Conservation (phyloP, 2,888 invertebrate genomes). For the Spisula subtruncata region DNA sequence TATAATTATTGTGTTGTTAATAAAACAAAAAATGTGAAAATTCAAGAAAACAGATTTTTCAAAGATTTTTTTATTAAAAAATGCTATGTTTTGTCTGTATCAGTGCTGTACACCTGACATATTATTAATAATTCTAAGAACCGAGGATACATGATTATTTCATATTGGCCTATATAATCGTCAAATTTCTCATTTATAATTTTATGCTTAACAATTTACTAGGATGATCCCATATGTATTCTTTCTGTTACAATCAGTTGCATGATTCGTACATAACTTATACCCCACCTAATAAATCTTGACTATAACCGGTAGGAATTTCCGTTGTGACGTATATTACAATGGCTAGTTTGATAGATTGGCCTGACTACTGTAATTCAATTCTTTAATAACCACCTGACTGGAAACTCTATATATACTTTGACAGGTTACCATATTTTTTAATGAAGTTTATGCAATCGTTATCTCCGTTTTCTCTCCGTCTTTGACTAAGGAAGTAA, state of each 20-base stretch:
- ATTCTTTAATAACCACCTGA: not conserved
- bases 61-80: no score
- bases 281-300: not conserved
- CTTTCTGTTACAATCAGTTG: not conserved
- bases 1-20: no score
- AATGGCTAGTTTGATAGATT: not conserved
- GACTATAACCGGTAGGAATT: not conserved
- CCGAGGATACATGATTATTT: no score
- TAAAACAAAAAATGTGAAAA: no score
- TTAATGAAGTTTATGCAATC: conserved; percentile 12
- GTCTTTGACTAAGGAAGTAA: no score
- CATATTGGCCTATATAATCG: no score
- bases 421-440: not conserved
- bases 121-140: no score
- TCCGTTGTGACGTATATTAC: not conserved
- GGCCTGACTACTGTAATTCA: not conserved
- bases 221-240: not conserved
- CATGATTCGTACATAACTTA: conserved; percentile 17
- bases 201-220: no score
- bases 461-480: not conserved
- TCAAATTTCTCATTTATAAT: no score
- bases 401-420: not conserved
- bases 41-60: no score
- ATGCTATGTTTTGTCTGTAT: no score
- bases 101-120: no score